These are phyloP conservation scores for Gobio gobio DNA, from an alignment of 2,113 vertebrate genomes.

Conservation along the genomic window DNA sequence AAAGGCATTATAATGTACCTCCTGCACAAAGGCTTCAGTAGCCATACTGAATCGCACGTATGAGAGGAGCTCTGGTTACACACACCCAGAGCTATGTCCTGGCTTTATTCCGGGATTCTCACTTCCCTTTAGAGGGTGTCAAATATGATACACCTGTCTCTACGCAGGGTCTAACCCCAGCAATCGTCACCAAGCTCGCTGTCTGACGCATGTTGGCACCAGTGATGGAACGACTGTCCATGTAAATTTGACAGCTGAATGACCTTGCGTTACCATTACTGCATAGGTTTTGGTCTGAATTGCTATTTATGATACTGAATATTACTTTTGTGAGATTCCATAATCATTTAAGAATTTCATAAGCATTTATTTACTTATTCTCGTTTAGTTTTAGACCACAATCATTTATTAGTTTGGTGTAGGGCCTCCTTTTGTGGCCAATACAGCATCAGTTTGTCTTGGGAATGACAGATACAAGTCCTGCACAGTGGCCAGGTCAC, in stretches of 20 bases:
- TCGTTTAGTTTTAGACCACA: too few species aligned
- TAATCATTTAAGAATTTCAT: too few species aligned
- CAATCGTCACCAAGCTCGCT: constrained; percentile 53
- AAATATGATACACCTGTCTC: constrained; percentile 71
- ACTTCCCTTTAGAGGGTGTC: constrained; percentile 59
- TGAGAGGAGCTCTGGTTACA: constrained; percentile 56
- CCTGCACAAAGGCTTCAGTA: constrained; percentile 24
- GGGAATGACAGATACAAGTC: too few species aligned
- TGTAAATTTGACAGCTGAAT: constrained; percentile 54
- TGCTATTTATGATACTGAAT: neutral
- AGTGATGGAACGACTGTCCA: constrained; percentile 61
- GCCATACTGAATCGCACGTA: constrained; percentile 24
- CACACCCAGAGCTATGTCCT: constrained; percentile 47
- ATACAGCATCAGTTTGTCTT: too few species aligned
- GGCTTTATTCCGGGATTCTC: constrained; percentile 61
- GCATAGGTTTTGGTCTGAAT: neutral
- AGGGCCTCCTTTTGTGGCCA: too few species aligned
- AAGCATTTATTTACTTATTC: too few species aligned
- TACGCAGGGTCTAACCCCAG: constrained; percentile 18
- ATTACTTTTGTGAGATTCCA: neutral
- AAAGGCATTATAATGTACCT: neutral
- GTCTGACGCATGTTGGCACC: constrained; percentile 57
- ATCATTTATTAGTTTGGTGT: too few species aligned
- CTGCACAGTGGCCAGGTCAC: too few species aligned
- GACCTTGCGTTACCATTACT: constrained; percentile 5